Percentiles rank a stretch among this genome's conserved stretches.
Evolutionary conservation across 2,888 invertebrate genomes (phyloP).

Genomic region (Lepidochitona cinerea): DNA sequence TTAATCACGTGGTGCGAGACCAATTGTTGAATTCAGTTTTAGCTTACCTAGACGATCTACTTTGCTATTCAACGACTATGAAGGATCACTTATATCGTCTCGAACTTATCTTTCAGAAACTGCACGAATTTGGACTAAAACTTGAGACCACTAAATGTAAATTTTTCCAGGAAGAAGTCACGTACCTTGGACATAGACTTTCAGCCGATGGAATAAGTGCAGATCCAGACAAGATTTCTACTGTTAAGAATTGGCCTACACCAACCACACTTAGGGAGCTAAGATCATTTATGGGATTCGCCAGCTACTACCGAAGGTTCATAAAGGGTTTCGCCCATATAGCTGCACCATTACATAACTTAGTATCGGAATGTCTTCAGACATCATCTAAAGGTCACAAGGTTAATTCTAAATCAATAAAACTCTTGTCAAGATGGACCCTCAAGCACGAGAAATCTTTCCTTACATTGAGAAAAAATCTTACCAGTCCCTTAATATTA

Average conservation of each 20-base stretch:
- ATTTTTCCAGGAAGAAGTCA: not conserved
- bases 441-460: not conserved
- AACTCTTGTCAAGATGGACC: not conserved
- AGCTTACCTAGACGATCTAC: not conserved
- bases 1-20: constrained; percentile 13
- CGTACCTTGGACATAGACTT: constrained; percentile 1
- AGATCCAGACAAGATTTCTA: constrained; percentile 4
- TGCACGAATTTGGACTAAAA: not conserved
- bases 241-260: not conserved
- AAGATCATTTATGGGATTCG: not conserved
- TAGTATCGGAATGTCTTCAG: not conserved
- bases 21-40: not conserved
- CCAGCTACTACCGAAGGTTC: constrained; percentile 2
- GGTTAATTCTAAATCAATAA: not conserved
- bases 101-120: not conserved
- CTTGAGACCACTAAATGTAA: not conserved
- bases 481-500: not conserved
- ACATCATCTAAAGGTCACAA: not conserved
- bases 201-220: not conserved
- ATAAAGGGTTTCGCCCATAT: not conserved
- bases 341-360: not conserved
- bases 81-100: constrained; percentile 1
- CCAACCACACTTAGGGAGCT: not conserved
- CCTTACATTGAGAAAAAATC: not conserved
- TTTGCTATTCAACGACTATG: not conserved